Base-by-base conservation (phyloP, 2,113 vertebrate genomes). In the western clawed frog (Xenopus tropicalis) region DNA sequence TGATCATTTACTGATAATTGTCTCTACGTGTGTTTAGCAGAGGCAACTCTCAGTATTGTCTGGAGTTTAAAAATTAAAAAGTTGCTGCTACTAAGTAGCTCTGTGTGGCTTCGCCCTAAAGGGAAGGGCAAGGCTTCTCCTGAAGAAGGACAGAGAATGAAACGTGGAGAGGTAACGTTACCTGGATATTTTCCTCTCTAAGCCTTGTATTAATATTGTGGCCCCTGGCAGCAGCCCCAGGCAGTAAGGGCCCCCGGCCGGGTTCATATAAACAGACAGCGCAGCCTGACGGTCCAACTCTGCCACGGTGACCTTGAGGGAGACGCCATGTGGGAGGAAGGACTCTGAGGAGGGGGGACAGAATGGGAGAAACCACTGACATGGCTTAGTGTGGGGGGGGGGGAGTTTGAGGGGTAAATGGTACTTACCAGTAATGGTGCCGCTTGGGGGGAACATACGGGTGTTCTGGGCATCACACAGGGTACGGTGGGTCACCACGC, bases 221-320 rank as follows among this genome's bases (percentile, higher is more conserved):
- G 93, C 92, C 71, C 94, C 92, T 14, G 90, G 85, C 4, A 95
- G 82, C 78, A 95, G 81, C 7, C 92, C 93, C 74, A 84, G 68
- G 63, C 85, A 85, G 64, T 90, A 88, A 1, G 87, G 83, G 62
- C 83, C 63, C 65, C 82, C 83, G 21, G 82, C 78, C 8, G 91
- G 72, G 78, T 89, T 80, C 79, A 94, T 70, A 72, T 94, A 95
- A 1, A 94, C 43, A 3, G 89, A 84, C 4, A 94, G 11, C 72
- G 46, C 62, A 13, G 25, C 82, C 62, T 72, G 61, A 25, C 83
- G 82, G 20, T 78, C 54, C 69, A 76, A 80, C 24, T 74, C 74
- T 1, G 79, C 85, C 66, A 95, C 4, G 0, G 87, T 89, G 67
- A 95, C 85, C 67, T 92, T 89, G 56, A 91, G 65, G 0, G 77